Evolutionary conservation across 1,140 invertebrate genomes (phyloP).

Genomic region (Drosophila prosaltans): DNA sequence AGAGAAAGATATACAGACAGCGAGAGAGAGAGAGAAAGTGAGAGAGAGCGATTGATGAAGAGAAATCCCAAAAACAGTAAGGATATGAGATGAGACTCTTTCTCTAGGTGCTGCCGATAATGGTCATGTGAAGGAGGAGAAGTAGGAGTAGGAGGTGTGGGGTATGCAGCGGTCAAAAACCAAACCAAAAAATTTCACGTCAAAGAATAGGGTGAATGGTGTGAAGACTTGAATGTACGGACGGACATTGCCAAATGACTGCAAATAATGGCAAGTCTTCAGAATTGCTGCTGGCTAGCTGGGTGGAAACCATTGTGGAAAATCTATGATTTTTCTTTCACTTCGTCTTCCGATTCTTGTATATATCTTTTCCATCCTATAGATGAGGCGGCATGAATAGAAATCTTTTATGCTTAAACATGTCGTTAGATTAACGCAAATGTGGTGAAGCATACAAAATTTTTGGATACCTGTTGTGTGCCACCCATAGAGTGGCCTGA

Average conservation of each 20-base stretch:
- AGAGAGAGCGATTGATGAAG: neutral
- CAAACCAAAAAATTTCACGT: constrained; percentile 42
- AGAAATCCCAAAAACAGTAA: neutral
- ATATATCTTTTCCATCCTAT: neutral
- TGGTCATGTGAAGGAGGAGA: constrained; percentile 62
- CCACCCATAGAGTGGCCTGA: constrained; percentile 18
- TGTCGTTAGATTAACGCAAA: constrained; percentile 80
- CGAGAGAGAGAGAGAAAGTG: neutral
- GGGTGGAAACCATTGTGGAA: constrained; percentile 13
- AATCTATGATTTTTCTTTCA: constrained; percentile 13
- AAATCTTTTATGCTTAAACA: constrained; percentile 78
- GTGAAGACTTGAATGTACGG: constrained; percentile 53
- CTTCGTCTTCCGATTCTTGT: neutral
- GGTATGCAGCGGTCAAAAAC: neutral
- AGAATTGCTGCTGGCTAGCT: constrained; percentile 2
- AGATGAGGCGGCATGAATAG: constrained; percentile 53
- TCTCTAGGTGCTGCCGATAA: constrained; percentile 75
- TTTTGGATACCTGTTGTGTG: constrained; percentile 65
- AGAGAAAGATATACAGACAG: constrained; percentile 42
- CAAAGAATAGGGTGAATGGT: constrained; percentile 34
- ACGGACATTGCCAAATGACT: constrained; percentile 67
- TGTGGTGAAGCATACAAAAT: constrained; percentile 76
- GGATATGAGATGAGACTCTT: neutral
- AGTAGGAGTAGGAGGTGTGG: constrained; percentile 15
- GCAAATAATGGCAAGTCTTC: constrained; percentile 67